Percentiles rank a stretch among this genome's conserved stretches.
phyloP scores from a whole-genome alignment of 2,797 vertebrate species.

The Petrocephalus schoutedeni region DNA sequence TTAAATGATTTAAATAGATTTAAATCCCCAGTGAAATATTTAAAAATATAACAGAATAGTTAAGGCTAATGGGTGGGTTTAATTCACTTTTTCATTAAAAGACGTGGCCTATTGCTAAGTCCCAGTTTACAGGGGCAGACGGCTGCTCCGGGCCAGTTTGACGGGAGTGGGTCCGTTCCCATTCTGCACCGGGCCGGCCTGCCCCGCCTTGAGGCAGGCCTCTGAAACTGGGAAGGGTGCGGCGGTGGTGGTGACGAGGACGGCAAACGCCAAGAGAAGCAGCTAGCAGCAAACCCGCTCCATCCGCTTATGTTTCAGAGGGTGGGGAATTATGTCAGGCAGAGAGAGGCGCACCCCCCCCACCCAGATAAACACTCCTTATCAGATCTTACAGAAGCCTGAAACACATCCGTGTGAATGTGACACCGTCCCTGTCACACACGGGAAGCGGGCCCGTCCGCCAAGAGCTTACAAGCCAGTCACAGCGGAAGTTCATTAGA shows the following conservation, averaged over 20 bases:
- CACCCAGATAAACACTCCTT: background rate
- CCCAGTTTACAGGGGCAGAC: background rate
- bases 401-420: background rate
- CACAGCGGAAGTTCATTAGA: background rate
- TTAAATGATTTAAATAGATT: constrained; percentile 1
- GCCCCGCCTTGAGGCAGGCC: background rate
- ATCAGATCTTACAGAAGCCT: background rate
- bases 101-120: background rate
- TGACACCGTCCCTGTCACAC: background rate
- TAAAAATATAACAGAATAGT: background rate
- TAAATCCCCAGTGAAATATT: background rate
- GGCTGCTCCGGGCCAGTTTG: background rate
- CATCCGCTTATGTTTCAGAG: background rate
- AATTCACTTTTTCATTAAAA: constrained; percentile 4
- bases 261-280: background rate
- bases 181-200: background rate
- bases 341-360: background rate
- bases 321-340: background rate
- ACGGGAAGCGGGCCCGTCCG: background rate
- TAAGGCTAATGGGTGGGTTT: constrained; percentile 6
- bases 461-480: background rate
- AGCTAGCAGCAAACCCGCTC: background rate
- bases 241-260: background rate
- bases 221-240: background rate
- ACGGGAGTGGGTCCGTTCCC: background rate